phyloP scores from a whole-genome alignment of 2,888 invertebrate species.

The Hirtodrosophila cameraria region DNA sequence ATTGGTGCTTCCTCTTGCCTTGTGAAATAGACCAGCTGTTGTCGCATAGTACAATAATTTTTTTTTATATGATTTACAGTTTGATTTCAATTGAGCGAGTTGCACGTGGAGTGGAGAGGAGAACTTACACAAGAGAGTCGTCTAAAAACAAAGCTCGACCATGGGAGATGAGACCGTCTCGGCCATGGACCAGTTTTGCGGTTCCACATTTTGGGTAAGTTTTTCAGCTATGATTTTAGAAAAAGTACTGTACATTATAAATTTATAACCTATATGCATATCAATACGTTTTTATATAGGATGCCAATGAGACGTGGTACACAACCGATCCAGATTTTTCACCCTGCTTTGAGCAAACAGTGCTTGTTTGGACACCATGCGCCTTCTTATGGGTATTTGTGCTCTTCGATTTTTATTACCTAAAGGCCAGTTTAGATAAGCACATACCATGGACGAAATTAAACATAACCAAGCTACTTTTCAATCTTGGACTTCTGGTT shows the following conservation, averaged over 20 bases:
- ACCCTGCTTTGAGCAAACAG: slow-evolving; percentile 95
- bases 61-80: slow-evolving; percentile 35
- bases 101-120: slow-evolving; percentile 28
- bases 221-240: not conserved
- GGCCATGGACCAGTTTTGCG: slow-evolving; percentile 91
- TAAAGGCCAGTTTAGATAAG: slow-evolving; percentile 89
- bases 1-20: slow-evolving; percentile 26
- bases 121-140: slow-evolving; percentile 6
- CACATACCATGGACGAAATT: slow-evolving; percentile 91
- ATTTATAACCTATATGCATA: not conserved
- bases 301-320: slow-evolving; percentile 90
- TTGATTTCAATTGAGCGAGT: slow-evolving; percentile 8
- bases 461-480: slow-evolving; percentile 88
- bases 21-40: slow-evolving; percentile 48
- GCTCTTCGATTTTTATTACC: slow-evolving; percentile 90
- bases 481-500: slow-evolving; percentile 87
- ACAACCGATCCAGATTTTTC: slow-evolving; percentile 94
- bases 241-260: too few relatives aligned
- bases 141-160: slow-evolving; percentile 21
- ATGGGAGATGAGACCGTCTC: slow-evolving; percentile 83
- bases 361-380: slow-evolving; percentile 95
- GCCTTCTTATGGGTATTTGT: slow-evolving; percentile 92
- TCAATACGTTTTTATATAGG: slow-evolving; percentile 86
- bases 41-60: slow-evolving; percentile 22
- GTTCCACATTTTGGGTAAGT: slow-evolving; percentile 92